Conservation (phyloP, 2,888 invertebrate species). For the Folsomia manolachei region DNA sequence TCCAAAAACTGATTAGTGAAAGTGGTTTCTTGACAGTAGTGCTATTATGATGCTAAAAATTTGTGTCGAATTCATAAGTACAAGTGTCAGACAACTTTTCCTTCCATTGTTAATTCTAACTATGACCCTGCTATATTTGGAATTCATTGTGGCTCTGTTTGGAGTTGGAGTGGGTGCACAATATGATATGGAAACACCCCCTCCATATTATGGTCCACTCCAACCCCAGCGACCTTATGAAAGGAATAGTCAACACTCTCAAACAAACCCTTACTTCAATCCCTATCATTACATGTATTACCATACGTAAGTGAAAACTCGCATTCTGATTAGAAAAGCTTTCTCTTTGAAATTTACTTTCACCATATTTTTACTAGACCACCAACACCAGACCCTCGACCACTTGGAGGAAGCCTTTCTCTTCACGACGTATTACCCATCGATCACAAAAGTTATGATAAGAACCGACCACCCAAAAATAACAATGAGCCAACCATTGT, state of each 20-base stretch:
- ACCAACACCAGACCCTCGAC: conserved; percentile 29
- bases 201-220: conserved; percentile 22
- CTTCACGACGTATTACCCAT: conserved; percentile 80
- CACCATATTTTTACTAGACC: conserved; percentile 19
- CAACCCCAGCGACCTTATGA: conserved; percentile 15
- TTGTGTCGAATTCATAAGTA: too few species aligned
- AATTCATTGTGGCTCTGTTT: conserved; percentile 2
- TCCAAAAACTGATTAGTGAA: too few species aligned
- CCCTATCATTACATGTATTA: conserved; percentile 26
- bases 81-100: neutral
- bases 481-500: conserved; percentile 82
- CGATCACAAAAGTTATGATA: conserved; percentile 81
- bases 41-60: too few species aligned
- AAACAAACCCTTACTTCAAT: conserved; percentile 27
- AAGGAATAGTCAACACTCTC: conserved; percentile 25
- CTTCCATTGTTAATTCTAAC: neutral
- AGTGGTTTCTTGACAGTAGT: too few species aligned
- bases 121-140: neutral
- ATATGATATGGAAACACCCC: conserved; percentile 22
- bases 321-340: too few species aligned
- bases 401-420: conserved; percentile 61
- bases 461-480: conserved; percentile 85
- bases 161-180: conserved; percentile 19
- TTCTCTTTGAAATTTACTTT: neutral
- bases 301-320: conserved; percentile 21